Conservation (phyloP, 2,888 invertebrate genomes). For the Nomada fabriciana region DNA sequence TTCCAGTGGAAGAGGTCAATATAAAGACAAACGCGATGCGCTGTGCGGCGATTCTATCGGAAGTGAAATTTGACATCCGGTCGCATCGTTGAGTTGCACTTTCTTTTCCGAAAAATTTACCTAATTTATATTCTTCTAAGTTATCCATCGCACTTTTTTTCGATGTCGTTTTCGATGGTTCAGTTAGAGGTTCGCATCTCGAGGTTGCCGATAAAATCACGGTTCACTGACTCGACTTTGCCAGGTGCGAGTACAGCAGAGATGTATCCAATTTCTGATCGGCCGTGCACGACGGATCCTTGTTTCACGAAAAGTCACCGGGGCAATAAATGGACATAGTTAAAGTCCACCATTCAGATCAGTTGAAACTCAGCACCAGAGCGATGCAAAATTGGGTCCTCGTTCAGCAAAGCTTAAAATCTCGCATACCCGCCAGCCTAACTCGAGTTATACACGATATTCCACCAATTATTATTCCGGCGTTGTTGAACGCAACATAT, state of each 20-base stretch:
- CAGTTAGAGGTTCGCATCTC: slow-evolving; percentile 57
- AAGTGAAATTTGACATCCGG: neutral
- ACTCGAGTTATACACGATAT: too few relatives aligned
- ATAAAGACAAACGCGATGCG: neutral
- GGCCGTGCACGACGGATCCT: slow-evolving; percentile 52
- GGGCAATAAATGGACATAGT: too few relatives aligned
- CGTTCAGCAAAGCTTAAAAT: too few relatives aligned
- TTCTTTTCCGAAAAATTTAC: neutral
- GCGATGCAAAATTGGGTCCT: too few relatives aligned
- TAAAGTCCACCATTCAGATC: too few relatives aligned
- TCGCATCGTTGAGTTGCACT: neutral
- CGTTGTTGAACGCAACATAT: too few relatives aligned
- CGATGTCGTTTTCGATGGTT: slow-evolving; percentile 56
- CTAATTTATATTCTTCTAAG: too few relatives aligned
- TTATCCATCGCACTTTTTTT: too few relatives aligned
- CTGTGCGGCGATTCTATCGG: neutral
- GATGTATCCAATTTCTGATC: slow-evolving; percentile 67
- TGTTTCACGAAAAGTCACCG: slow-evolving; percentile 47
- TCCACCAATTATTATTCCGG: too few relatives aligned
- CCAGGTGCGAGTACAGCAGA: slow-evolving; percentile 58
- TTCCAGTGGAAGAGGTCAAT: slow-evolving; percentile 17
- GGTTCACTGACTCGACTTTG: slow-evolving; percentile 44
- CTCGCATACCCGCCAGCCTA: too few relatives aligned
- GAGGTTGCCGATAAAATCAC: slow-evolving; percentile 59
- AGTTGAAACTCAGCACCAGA: too few relatives aligned